Percentiles rank a stretch among this genome's conserved stretches.
phyloP scores from a whole-genome alignment of 2,113 vertebrate species.

The Gnathonemus longibarbis region DNA sequence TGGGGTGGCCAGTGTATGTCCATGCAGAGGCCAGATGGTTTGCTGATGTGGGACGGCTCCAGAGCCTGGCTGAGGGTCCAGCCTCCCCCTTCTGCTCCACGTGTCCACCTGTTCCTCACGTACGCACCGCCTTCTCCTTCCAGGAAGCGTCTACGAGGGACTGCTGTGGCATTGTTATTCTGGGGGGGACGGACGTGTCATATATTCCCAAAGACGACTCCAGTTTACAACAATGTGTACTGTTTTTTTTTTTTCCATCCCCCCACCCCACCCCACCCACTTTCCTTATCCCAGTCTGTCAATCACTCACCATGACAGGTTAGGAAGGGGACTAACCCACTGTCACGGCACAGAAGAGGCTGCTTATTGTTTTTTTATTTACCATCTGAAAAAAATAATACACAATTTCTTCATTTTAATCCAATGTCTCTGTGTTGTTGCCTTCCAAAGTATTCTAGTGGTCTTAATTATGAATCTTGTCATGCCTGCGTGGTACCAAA shows the following conservation, averaged over 20 bases:
- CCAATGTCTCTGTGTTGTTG: background rate
- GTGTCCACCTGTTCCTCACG: background rate
- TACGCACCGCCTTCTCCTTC: background rate
- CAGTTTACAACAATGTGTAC: background rate
- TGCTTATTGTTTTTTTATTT: background rate
- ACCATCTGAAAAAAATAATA: background rate
- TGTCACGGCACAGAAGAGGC: background rate
- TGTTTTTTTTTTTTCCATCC: background rate
- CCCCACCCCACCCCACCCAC: background rate
- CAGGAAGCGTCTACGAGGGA: background rate
- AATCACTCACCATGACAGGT: background rate
- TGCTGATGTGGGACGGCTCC: conserved; percentile 24
- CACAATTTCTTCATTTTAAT: background rate
- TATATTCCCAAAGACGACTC: background rate
- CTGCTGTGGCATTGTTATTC: background rate
- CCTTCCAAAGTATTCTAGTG: background rate
- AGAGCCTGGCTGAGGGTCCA: background rate
- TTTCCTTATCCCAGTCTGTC: background rate
- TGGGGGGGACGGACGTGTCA: background rate
- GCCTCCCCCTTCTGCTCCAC: background rate
- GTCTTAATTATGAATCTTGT: background rate
- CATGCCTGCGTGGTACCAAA: background rate
- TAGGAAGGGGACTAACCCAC: background rate
- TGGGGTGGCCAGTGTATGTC: background rate
- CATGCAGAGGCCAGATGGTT: conserved; percentile 50